Evolutionary conservation across 2,113 vertebrate species (phyloP).

Genomic region (Eira barbara): DNA sequence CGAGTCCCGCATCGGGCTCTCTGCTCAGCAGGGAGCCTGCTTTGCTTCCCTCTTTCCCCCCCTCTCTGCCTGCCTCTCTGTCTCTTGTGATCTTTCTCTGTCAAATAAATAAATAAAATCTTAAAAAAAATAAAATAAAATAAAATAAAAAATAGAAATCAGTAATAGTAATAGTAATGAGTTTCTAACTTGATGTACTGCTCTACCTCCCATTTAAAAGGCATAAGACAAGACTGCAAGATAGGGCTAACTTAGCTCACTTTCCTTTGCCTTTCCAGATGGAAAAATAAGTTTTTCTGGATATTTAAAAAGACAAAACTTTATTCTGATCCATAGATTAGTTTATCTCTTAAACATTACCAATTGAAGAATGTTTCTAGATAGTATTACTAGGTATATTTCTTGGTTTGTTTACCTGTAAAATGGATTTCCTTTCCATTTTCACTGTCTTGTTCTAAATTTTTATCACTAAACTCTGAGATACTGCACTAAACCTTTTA

Average conservation of each 20-base stretch:
- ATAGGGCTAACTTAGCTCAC: not conserved
- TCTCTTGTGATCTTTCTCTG: no score
- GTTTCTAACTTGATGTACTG: not conserved
- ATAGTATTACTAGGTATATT: not conserved
- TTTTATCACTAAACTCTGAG: not conserved
- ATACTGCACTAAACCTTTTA: not conserved
- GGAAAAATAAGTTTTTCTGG: not conserved
- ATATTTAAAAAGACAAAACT: not conserved
- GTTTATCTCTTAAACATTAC: not conserved
- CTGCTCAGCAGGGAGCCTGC: no score
- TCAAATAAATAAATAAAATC: no score
- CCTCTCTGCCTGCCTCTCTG: no score
- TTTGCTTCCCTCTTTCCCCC: no score
- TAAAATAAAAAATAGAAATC: constrained; percentile 29
- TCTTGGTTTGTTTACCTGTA: not conserved
- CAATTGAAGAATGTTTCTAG: not conserved
- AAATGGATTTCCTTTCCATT: not conserved
- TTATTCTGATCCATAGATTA: not conserved
- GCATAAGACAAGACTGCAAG: not conserved
- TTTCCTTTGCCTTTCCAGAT: not conserved
- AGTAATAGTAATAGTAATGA: not conserved
- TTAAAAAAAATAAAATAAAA: no score
- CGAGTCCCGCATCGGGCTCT: no score
- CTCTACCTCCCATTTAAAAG: not conserved
- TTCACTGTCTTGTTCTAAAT: not conserved